Evolutionary conservation across 2,113 vertebrate genomes (phyloP).

Genomic region (Theropithecus gelada): DNA sequence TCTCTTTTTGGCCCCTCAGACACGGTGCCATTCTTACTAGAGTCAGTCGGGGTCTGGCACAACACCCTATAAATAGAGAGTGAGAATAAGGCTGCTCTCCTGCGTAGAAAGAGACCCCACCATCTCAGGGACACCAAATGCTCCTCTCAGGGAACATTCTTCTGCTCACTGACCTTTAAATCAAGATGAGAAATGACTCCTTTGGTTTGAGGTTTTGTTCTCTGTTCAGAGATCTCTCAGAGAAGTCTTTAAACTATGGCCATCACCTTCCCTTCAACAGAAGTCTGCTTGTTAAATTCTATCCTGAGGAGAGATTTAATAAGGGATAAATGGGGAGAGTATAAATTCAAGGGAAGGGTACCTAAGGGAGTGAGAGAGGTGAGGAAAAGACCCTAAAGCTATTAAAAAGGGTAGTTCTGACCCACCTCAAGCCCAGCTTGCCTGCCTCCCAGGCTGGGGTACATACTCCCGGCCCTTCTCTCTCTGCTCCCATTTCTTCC

Average conservation of each 20-base stretch:
- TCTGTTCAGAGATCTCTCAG: conserved; percentile 2
- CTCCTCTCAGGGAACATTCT: neutral
- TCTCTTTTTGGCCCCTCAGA: no score
- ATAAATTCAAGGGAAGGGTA: neutral
- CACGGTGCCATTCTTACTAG: no score
- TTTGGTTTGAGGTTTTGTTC: neutral
- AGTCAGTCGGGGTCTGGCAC: no score
- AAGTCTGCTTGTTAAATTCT: neutral
- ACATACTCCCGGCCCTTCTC: neutral
- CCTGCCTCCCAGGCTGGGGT: neutral
- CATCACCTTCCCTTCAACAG: neutral
- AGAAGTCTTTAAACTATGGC: neutral
- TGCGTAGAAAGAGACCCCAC: neutral
- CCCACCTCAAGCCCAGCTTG: rapidly evolving
- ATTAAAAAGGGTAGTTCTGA: neutral
- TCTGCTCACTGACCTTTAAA: neutral
- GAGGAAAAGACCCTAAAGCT: neutral
- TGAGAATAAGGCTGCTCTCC: neutral
- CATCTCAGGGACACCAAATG: neutral
- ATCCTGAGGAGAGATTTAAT: neutral
- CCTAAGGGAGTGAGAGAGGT: neutral
- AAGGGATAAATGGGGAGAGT: neutral
- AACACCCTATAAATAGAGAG: no score
- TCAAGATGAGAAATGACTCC: neutral
- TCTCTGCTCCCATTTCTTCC: neutral